Percentiles rank a stretch among this genome's conserved stretches.
Conservation (phyloP, 1,140 invertebrate genomes). For the Hyphantria cunea region DNA sequence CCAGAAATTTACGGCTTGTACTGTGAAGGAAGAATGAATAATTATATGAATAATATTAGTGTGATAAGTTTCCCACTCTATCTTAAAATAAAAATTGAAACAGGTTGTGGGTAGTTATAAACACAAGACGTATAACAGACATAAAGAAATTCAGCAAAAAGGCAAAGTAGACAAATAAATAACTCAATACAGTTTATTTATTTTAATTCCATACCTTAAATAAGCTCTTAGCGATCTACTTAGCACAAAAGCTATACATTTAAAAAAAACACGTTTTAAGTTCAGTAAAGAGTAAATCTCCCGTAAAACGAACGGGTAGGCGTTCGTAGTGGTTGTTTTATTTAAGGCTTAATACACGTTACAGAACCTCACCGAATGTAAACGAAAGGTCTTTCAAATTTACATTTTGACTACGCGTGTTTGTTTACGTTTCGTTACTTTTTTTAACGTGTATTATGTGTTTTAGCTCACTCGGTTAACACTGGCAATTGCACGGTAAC, state of each 20-base stretch:
- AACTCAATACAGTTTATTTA: too few relatives aligned
- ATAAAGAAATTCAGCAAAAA: too few relatives aligned
- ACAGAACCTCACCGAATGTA: neutral
- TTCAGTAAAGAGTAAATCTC: neutral
- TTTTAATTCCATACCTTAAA: too few relatives aligned
- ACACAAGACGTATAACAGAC: too few relatives aligned
- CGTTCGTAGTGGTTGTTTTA: conserved; percentile 1
- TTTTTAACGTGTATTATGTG: conserved; percentile 30
- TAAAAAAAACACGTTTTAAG: neutral
- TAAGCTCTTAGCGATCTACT: too few relatives aligned
- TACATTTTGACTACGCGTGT: conserved; percentile 37
- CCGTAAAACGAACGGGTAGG: conserved; percentile 1
- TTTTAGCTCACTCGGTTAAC: neutral
- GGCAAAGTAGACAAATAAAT: too few relatives aligned
- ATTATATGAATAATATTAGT: too few relatives aligned
- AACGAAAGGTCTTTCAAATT: conserved; percentile 38
- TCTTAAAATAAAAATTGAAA: too few relatives aligned
- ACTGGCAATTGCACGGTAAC: neutral
- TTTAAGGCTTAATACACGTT: conserved; percentile 23
- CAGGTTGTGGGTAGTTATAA: too few relatives aligned
- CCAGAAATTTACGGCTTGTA: too few relatives aligned
- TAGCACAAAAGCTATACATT: neutral
- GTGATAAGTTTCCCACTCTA: too few relatives aligned
- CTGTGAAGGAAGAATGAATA: too few relatives aligned
- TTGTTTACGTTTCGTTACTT: conserved; percentile 32